Conservation (phyloP, 2,888 invertebrate genomes). For the Sylvicola cinctus region DNA sequence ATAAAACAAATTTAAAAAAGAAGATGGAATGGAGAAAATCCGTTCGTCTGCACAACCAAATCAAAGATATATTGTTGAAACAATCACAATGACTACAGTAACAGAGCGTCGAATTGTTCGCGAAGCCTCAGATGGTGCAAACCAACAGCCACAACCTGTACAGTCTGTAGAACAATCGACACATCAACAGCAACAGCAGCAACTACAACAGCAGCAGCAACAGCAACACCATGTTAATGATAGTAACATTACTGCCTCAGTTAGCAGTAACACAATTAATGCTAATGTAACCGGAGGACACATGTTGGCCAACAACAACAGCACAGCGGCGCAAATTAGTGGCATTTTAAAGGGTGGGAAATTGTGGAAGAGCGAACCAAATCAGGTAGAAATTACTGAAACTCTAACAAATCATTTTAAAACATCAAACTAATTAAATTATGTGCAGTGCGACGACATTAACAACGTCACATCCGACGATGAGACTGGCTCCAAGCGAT, state of each 20-base stretch:
- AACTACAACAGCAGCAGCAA: background rate
- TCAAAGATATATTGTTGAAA: conserved; percentile 39
- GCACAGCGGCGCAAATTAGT: conserved; percentile 32
- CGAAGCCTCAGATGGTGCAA: conserved; percentile 21
- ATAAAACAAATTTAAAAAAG: too few species aligned
- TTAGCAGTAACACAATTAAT: conserved; percentile 2
- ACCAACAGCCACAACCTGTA: conserved; percentile 6
- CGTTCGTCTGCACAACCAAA: conserved; percentile 12
- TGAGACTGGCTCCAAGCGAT: conserved; percentile 34
- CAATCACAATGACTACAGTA: conserved; percentile 45
- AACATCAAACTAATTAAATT: background rate
- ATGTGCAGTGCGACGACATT: conserved; percentile 17
- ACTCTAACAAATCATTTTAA: background rate
- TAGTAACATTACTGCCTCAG: too few species aligned
- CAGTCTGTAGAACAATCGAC: background rate
- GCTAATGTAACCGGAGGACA: too few species aligned
- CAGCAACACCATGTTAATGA: background rate
- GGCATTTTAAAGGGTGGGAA: conserved; percentile 62
- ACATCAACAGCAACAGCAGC: background rate
- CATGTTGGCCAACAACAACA: conserved; percentile 1
- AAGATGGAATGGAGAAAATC: conserved; percentile 12
- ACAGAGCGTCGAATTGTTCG: conserved; percentile 39
- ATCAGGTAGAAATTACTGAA: conserved; percentile 25
- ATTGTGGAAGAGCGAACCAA: conserved; percentile 43
- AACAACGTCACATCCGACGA: conserved; percentile 23